phyloP scores from a whole-genome alignment of 2,888 invertebrate species.

The Limnephilus marmoratus region DNA sequence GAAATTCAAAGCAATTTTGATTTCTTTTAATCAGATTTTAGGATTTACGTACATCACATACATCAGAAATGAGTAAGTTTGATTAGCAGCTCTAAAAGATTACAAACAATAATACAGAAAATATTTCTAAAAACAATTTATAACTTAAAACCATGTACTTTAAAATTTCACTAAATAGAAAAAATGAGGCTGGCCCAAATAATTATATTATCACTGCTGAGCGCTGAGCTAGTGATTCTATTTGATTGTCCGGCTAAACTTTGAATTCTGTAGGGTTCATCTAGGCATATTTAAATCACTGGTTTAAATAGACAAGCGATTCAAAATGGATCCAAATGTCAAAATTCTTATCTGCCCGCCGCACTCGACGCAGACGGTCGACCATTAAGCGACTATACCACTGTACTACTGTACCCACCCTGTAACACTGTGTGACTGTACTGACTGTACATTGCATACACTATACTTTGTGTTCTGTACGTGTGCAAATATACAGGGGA shows the following conservation, averaged over 20 bases:
- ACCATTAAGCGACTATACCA: not conserved
- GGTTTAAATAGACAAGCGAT: slow-evolving; percentile 23
- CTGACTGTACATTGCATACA: not conserved
- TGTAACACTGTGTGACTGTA: not conserved
- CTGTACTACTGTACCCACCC: not conserved
- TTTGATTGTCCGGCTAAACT: not conserved
- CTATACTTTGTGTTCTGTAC: not conserved
- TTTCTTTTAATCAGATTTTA: too few species aligned
- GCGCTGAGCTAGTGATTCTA: not conserved
- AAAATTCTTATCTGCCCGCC: slow-evolving; percentile 11
- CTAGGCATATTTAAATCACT: not conserved
- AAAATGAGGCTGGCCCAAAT: not conserved
- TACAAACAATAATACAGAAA: too few species aligned
- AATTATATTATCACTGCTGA: not conserved
- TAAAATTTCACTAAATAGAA: not conserved
- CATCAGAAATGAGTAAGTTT: too few species aligned
- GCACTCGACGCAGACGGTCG: slow-evolving; percentile 11
- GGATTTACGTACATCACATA: too few species aligned
- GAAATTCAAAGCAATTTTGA: too few species aligned
- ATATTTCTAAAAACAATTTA: too few species aligned
- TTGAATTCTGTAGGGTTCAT: not conserved
- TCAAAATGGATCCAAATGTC: slow-evolving; percentile 1
- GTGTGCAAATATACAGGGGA: slow-evolving; percentile 18
- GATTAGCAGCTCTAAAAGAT: too few species aligned
- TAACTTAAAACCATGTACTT: too few species aligned